These are phyloP conservation scores for Lethenteron camtschaticum DNA, from an alignment of 2,113 vertebrate genomes.

Conservation along the genomic window DNA sequence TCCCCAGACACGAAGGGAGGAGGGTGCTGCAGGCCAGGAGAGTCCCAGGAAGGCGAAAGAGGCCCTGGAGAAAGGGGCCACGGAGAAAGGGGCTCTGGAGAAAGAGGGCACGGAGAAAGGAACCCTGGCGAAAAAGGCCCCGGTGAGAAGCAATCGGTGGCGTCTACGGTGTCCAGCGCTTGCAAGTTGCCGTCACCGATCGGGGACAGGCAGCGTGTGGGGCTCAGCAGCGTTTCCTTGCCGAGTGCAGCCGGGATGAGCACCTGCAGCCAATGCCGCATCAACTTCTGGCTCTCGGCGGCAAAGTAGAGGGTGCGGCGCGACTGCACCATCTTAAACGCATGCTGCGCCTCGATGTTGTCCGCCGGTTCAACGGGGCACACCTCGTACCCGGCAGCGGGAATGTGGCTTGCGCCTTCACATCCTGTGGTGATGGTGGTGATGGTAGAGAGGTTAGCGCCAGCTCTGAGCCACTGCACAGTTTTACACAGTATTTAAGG, in stretches of 20 bases:
- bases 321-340: constrained; percentile 68
- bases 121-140: too few species aligned
- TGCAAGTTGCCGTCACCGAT: too few species aligned
- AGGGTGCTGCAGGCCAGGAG: too few species aligned
- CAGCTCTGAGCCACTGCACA: neutral
- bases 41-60: too few species aligned
- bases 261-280: constrained; percentile 50
- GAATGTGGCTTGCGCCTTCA: constrained; percentile 59
- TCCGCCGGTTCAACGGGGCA: constrained; percentile 45
- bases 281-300: constrained; percentile 51
- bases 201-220: too few species aligned
- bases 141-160: too few species aligned
- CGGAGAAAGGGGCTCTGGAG: too few species aligned
- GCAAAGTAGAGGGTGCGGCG: constrained; percentile 67
- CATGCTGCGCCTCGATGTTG: constrained; percentile 43
- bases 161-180: too few species aligned
- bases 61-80: too few species aligned
- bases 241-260: constrained; percentile 43
- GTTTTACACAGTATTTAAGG: neutral
- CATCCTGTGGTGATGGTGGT: constrained; percentile 27
- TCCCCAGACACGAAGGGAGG: too few species aligned
- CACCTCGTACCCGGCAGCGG: constrained; percentile 60
- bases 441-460: neutral
- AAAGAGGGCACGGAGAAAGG: too few species aligned
- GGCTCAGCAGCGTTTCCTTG: constrained; percentile 20